A percentile compares a stretch with the other conserved stretches of the same genome.
phyloP scores from a whole-genome alignment of 2,113 vertebrate species.

The Poeciliopsis prolifica region DNA sequence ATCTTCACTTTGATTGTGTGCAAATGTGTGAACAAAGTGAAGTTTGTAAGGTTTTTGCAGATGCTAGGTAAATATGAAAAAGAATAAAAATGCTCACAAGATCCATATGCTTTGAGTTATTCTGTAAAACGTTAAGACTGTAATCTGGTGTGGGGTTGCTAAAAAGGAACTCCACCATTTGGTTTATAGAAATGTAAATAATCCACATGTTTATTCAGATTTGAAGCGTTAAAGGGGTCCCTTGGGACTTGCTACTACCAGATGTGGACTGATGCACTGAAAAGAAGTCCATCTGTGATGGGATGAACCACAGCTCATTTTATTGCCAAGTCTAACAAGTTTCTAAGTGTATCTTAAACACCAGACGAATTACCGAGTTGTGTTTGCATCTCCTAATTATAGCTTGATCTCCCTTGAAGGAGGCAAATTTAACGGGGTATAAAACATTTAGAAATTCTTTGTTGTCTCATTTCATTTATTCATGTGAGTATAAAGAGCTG shows the following conservation, averaged over 20 bases:
- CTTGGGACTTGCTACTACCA: neutral
- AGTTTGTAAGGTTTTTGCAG: no score
- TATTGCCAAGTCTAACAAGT: neutral
- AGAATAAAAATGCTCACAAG: no score
- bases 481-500: no score
- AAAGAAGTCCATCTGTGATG: neutral
- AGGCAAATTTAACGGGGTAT: no score
- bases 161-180: neutral
- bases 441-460: no score
- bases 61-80: no score
- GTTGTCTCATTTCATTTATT: no score
- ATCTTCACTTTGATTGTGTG: no score
- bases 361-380: no score
- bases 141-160: neutral
- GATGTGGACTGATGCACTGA: neutral
- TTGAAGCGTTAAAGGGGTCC: neutral
- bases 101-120: neutral
- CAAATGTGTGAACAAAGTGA: no score
- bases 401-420: no score
- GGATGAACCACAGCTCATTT: neutral
- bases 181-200: neutral
- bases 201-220: conserved; percentile 7
- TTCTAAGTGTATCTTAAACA: neutral
- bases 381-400: no score
- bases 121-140: neutral